Base-by-base conservation (phyloP, 2,113 vertebrate genomes). In the Nansenia antarctica region DNA sequence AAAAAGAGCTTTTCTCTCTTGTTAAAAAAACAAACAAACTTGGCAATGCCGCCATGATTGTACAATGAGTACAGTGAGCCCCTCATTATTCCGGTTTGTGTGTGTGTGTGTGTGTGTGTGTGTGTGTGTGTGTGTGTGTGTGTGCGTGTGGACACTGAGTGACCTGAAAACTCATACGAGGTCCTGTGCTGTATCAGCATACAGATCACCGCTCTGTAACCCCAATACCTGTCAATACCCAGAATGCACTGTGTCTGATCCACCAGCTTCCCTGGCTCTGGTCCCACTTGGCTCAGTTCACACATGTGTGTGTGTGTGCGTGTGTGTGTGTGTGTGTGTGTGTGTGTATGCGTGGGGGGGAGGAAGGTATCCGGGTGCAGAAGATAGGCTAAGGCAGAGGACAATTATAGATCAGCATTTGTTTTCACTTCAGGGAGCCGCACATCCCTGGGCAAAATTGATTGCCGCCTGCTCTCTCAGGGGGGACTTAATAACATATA, bases 391-490 rank as follows among this genome's bases (percentile, higher is more conserved):
- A 27, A 55, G 52, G 72, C 76, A 82, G 86, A 82, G 80, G 82
- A 86, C 86, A 88, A 87, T 92, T 90, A 89, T 86, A 80, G 87
- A 91, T 90, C 86, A 90, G 86, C 82, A 84, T 92, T 89, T 89
- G 89, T 90, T 88, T 89, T 88, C 81, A 85, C 89, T 89, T 86
- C 82, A 82, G 79, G 86, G 86, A 88, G 82, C 71, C 20, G 22
- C 73, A 84, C 81, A 82, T 85, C 86, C 85, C 82, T 77, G 77
- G 73, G 79, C 79, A 59, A 79, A 86, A 92, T 88, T 91, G 88
- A 88, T 91, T 70, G 75, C 37, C 22, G 74, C 55, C 65, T 81
- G 22, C 65, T 75, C 80, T 86, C 87, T 74, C 76, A 31, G 31
- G 82, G 83, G 88, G 72, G 77, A 80, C 78, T 89, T 91, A 84